Evolutionary conservation across 2,797 vertebrate species (phyloP).

Genomic region (Diglossa cyanea): DNA sequence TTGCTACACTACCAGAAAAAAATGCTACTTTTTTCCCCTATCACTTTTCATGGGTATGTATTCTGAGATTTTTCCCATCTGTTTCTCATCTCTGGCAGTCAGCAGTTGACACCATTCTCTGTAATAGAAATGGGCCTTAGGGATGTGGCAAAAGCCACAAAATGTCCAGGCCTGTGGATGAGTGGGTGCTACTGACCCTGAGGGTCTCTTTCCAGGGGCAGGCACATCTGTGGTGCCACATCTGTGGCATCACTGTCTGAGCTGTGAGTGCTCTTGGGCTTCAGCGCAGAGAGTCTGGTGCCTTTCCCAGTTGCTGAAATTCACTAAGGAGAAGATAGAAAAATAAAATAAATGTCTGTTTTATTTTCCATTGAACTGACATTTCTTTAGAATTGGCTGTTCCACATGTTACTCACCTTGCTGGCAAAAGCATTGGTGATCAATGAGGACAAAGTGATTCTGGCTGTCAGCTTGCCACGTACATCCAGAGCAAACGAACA

Average conservation of each 20-base stretch:
- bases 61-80: background rate
- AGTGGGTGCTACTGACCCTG: background rate
- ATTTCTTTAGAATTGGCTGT: conserved; percentile 22
- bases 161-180: background rate
- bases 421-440: conserved; percentile 3
- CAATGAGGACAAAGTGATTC: conserved; percentile 41
- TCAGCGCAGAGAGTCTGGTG: background rate
- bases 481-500: conserved; percentile 33
- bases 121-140: background rate
- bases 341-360: conserved; percentile 20
- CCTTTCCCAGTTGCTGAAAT: background rate
- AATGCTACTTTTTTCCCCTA: background rate
- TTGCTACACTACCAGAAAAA: background rate
- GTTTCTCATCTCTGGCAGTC: background rate
- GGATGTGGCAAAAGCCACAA: background rate
- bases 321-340: background rate
- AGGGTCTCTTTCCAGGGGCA: background rate
- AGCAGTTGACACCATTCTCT: background rate
- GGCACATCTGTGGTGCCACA: background rate
- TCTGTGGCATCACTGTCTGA: background rate
- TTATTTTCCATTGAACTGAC: conserved; percentile 13
- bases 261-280: background rate
- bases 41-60: background rate
- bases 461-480: conserved; percentile 18
- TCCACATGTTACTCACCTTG: conserved; percentile 37